phyloP scores from a whole-genome alignment of 2,113 vertebrate species.

The Lates calcarifer region DNA sequence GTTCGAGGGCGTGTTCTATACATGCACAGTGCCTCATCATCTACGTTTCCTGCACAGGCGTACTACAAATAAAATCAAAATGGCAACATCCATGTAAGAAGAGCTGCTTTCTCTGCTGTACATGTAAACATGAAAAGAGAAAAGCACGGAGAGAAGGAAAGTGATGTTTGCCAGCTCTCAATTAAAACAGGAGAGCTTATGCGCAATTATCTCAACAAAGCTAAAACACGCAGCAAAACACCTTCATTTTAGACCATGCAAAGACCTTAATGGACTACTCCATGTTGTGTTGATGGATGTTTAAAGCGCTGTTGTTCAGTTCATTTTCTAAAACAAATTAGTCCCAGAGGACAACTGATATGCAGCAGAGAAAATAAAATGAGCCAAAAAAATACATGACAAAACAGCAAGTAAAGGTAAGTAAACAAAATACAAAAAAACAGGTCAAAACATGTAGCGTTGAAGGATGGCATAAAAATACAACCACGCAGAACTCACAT shows the following conservation, averaged over 20 bases:
- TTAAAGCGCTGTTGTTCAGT: neutral
- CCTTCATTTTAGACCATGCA: neutral
- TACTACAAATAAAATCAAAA: no score
- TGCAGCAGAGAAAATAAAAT: neutral
- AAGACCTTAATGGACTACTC: neutral
- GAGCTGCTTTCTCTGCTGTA: no score
- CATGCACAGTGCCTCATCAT: no score
- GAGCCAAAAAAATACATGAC: neutral
- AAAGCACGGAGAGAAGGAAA: no score
- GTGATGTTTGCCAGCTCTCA: no score
- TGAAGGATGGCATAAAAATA: neutral
- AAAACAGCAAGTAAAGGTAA: neutral
- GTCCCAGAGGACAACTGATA: neutral
- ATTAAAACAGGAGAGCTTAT: no score
- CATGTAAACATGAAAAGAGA: no score
- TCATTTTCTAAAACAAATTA: neutral
- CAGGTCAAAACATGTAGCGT: neutral
- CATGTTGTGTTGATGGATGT: constrained; percentile 1
- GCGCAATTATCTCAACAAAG: no score
- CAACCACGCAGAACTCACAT: neutral
- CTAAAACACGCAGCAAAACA: neutral
- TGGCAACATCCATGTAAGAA: no score
- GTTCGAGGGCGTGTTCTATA: no score
- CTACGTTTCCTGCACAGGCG: no score
- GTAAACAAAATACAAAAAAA: no score